Conservation (phyloP, 1,140 invertebrate genomes). For the Spodoptera litura region DNA sequence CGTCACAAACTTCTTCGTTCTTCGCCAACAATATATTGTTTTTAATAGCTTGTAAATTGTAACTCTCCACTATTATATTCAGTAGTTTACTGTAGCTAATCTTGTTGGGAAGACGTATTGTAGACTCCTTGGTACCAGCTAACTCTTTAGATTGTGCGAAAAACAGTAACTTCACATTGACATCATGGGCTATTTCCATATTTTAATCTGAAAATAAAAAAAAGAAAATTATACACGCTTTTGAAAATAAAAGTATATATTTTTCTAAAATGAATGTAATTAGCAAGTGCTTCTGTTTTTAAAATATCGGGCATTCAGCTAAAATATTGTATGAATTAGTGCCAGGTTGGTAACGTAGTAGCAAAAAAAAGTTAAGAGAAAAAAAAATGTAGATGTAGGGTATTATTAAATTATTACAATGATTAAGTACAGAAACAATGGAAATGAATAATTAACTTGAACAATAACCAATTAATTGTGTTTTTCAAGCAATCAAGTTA, state of each 20-base stretch:
- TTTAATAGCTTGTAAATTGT: conserved; percentile 89
- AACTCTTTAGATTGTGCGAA: conserved; percentile 95
- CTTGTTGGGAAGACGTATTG: conserved; percentile 82
- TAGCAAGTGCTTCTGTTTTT: too few species aligned
- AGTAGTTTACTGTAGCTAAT: conserved; percentile 87
- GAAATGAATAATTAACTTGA: too few species aligned
- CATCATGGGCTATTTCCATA: conserved; percentile 78
- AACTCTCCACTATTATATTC: conserved; percentile 87
- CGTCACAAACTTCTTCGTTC: conserved; percentile 91
- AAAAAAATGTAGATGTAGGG: too few species aligned
- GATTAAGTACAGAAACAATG: too few species aligned
- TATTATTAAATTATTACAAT: too few species aligned
- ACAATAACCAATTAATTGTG: too few species aligned
- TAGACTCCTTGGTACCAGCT: conserved; percentile 87
- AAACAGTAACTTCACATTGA: conserved; percentile 91
- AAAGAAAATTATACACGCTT: conserved; percentile 18
- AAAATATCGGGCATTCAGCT: too few species aligned
- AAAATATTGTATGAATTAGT: too few species aligned
- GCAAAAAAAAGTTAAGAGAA: too few species aligned
- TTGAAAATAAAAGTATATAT: background rate
- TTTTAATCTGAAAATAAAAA: conserved; percentile 70
- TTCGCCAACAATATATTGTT: conserved; percentile 91
- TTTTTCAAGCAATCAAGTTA: too few species aligned
- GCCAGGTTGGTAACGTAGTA: too few species aligned
- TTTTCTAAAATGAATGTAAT: too few species aligned